Evolutionary conservation across 2,113 vertebrate species (phyloP), one percentile per base, ranked within the genome.

Genomic region (Ophiodon elongatus): DNA sequence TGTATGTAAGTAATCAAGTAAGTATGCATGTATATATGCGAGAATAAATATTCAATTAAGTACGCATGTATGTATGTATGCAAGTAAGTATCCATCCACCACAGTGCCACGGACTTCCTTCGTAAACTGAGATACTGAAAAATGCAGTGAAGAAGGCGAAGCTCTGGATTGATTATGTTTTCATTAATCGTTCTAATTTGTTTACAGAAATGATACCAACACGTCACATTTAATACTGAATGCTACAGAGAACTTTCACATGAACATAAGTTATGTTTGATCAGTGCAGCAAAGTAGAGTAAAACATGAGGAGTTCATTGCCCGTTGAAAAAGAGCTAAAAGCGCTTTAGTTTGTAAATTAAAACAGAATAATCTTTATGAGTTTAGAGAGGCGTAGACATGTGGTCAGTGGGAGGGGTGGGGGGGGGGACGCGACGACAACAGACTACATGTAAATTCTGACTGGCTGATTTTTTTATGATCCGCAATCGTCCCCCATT

Each of bases 381-480:
- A 75, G 73, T 67, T 74, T 17, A 43, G 35, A 50, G 27, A 60
- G 50, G 23, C 7, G 35, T 21, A 56, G 37, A 45, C 54, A 63
- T 59, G 29, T 2, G 2, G 57, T 88, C 83, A 84, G 86, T 90
- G n/a, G n/a, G n/a, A n/a, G n/a, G n/a, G n/a, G n/a, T n/a, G n/a
- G n/a, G n/a, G n/a, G n/a, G n/a, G n/a, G n/a, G n/a, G n/a, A n/a
- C n/a, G n/a, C n/a, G n/a, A 54, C 47, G 37, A 54, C 19, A 37
- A 67, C 64, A 87, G 52, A 76, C 85, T 70, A 74, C 69, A 76
- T 76, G 82, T 52, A 23, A 75, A 89, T 96, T 96, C 93, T 95
- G 96, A 94, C 93, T 88, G 95, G 96, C 96, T 93, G 82, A 85
- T 89, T 83, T 69, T 83, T 69, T 41, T 60, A 50, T 35, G 73